Evolutionary conservation across 2,113 vertebrate genomes (phyloP).

Genomic region (Budorcas taxicolor): DNA sequence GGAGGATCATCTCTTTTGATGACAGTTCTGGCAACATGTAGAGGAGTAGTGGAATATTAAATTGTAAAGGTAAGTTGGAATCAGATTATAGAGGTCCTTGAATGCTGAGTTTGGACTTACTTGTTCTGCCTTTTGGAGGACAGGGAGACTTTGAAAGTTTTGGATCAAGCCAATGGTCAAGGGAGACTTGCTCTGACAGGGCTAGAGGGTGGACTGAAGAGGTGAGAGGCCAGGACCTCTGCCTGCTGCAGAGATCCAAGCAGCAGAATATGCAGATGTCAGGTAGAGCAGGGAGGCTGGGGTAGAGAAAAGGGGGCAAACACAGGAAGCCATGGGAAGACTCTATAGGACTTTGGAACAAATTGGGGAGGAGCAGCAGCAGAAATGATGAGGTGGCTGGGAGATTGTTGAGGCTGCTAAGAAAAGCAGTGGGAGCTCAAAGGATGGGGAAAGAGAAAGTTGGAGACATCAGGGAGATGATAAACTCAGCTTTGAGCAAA

Average conservation of each 20-base stretch:
- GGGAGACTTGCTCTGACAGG: neutral
- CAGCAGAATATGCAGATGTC: neutral
- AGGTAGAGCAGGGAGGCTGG: neutral
- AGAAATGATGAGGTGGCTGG: neutral
- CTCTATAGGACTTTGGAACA: accelerated
- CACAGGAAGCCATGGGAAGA: neutral
- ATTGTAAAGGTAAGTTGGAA: neutral
- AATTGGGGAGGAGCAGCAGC: neutral
- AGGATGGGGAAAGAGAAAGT: neutral
- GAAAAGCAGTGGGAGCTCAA: neutral
- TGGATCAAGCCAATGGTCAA: neutral
- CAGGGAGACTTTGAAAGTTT: neutral
- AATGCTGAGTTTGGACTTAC: neutral
- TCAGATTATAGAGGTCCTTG: neutral
- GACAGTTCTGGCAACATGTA: neutral
- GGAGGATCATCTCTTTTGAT: neutral
- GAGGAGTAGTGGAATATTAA: neutral
- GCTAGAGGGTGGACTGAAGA: neutral
- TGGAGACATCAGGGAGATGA: neutral
- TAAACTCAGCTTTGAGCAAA: neutral
- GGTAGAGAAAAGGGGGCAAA: neutral
- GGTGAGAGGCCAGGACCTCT: neutral
- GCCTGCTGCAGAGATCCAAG: accelerated
- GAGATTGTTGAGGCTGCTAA: neutral
- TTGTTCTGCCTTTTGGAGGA: neutral